Percentiles rank a stretch among this genome's conserved stretches.
Evolutionary conservation across 2,888 invertebrate species (phyloP).

Genomic region (Chamaedrilus cognettii): DNA sequence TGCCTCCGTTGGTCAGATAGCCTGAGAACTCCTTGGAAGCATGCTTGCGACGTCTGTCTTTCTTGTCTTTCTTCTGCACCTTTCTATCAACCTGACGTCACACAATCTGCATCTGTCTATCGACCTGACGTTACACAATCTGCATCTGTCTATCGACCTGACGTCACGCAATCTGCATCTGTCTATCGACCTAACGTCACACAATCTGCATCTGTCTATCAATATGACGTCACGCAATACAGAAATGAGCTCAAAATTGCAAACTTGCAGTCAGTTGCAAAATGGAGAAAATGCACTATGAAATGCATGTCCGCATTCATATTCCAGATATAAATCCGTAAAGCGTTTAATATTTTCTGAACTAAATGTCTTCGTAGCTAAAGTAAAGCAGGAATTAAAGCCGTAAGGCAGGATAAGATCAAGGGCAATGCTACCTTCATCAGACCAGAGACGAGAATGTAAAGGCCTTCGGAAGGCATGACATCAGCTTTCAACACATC

Average conservation of each 20-base stretch:
- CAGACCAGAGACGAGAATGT: constrained; percentile 61
- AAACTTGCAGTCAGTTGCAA: neutral
- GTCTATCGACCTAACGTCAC: neutral
- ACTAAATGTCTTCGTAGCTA: neutral
- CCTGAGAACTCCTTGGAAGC: constrained; percentile 57
- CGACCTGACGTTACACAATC: neutral
- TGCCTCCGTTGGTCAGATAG: constrained; percentile 67
- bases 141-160: neutral
- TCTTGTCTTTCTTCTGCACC: too few species aligned
- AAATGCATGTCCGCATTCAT: neutral
- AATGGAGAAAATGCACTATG: neutral
- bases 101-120: neutral
- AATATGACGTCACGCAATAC: neutral
- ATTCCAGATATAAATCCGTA: neutral
- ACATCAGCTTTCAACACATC: constrained; percentile 54
- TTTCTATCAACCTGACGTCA: constrained; percentile 2
- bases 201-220: neutral
- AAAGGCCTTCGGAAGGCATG: constrained; percentile 58
- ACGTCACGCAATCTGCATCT: neutral
- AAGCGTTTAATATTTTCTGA: too few species aligned
- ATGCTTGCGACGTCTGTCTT: too few species aligned
- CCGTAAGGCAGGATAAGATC: neutral
- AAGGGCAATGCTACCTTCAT: constrained; percentile 48
- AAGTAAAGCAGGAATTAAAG: neutral
- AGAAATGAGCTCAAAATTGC: too few species aligned